Evolutionary conservation across 1,140 invertebrate genomes (phyloP), one percentile per base, ranked within the genome.

Genomic region (Gryllus bimaculatus): DNA sequence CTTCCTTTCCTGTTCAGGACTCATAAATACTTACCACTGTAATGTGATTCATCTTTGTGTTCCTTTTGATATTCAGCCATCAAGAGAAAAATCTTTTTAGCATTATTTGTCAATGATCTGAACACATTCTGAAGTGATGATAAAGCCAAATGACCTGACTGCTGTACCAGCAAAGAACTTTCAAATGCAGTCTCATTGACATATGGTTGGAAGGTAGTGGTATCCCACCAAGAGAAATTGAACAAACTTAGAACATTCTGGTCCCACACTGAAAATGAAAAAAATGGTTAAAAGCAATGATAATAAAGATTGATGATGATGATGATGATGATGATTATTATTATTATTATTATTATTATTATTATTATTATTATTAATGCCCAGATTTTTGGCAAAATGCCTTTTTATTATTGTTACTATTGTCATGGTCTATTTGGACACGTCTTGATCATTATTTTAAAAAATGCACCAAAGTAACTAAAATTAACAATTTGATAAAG

Each of bases 191-290:
- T 98, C 87, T 98, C 96, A 81, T 94, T 91, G 1, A 87, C 87
- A 83, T 98, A 98, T 0, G 93, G 90, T 76, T 91, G 83, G 86
- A 93, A 93, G 5, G 95, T 95, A 8, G 95, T 96, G 6, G 90
- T 90, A 85, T 98, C 94, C 89, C 92, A 94, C 95, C 95, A 97
- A 8, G 92, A 90, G 86, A 96, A 97, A 82, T 94, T 95, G 81
- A 92, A 96, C 82, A 92, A 90, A 82, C 92, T 93, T 26, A 94
- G 86, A 83, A 94, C 95, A 8, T 88, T 89, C 80, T 96, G 92
- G 83, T 97, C 95, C 95, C 95, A 98, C 81, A 98, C 93, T 96
- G 82, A 79, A 90, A 88, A 78, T 80, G 82, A 79, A 8, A 79
- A 13, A 75, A 75, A 4, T 39, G 21, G 10, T 13, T 75, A 0